phyloP scores from a whole-genome alignment of 2,888 invertebrate genomes.

The Lycocerus yunnanus region DNA sequence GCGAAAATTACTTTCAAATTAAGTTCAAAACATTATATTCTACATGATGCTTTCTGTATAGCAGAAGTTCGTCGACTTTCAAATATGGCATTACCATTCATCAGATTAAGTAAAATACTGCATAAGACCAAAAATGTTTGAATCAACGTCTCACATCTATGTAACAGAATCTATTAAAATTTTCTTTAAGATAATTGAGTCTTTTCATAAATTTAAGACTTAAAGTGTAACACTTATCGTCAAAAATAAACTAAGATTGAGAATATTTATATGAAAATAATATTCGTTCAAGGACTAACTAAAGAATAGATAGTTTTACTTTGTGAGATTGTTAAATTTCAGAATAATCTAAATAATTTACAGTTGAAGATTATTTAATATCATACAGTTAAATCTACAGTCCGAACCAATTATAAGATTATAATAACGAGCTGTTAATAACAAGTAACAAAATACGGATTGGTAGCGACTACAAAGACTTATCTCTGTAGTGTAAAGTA shows the following conservation, averaged over 20 bases:
- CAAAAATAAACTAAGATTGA: background rate
- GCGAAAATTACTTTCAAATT: background rate
- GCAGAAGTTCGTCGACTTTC: conserved; percentile 19
- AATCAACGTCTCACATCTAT: conserved; percentile 23
- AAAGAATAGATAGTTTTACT: background rate
- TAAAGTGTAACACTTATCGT: conserved; percentile 11
- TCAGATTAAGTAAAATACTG: conserved; percentile 33
- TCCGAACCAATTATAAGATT: background rate
- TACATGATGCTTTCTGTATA: background rate
- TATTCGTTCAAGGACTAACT: background rate
- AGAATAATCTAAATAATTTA: background rate
- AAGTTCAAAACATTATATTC: background rate
- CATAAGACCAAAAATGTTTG: conserved; percentile 30
- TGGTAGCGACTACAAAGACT: background rate
- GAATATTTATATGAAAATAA: background rate
- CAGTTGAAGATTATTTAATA: background rate
- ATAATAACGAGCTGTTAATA: background rate
- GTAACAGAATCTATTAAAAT: conserved; percentile 11
- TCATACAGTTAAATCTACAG: background rate
- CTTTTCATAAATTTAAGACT: conserved; percentile 8
- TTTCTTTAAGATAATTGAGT: conserved; percentile 6
- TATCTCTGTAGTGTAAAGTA: background rate
- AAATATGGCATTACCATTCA: conserved; percentile 32
- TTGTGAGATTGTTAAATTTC: background rate
- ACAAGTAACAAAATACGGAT: background rate